These are phyloP conservation scores for Hetaerina titia DNA, from an alignment of 2,888 invertebrate genomes.

Conservation along the genomic window DNA sequence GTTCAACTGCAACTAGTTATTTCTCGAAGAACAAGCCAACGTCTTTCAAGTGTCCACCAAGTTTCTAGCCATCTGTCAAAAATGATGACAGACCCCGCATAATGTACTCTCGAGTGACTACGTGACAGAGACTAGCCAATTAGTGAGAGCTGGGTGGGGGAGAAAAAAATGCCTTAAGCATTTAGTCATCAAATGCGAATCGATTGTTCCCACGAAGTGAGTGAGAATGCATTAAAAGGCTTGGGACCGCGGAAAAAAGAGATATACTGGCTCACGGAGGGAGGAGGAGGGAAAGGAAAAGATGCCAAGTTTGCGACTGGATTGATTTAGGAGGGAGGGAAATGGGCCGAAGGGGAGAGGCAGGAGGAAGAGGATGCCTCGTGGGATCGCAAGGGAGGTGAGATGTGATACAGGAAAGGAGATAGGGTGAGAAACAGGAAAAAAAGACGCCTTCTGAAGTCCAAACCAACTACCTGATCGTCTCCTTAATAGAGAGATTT, in stretches of 20 bases:
- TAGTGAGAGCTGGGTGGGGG: not conserved
- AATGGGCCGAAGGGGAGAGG: not conserved
- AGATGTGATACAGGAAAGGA: not conserved
- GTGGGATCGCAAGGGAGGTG: not conserved
- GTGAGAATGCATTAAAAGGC: not conserved
- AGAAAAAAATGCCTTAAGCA: not conserved
- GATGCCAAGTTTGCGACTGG: not conserved
- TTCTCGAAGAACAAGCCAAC: too few relatives aligned
- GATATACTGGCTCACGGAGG: not conserved
- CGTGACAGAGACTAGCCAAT: not conserved
- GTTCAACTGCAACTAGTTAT: too few relatives aligned
- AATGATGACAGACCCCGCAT: not conserved
- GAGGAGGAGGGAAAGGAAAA: not conserved
- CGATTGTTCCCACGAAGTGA: not conserved
- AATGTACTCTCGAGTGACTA: not conserved
- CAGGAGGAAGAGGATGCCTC: not conserved
- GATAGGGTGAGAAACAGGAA: not conserved
- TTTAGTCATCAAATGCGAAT: not conserved
- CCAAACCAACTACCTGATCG: constrained; percentile 35
- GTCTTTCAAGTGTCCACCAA: not conserved
- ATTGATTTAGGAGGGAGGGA: not conserved
- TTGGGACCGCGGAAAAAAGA: not conserved
- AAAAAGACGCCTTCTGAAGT: not conserved
- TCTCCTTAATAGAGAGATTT: constrained; percentile 56
- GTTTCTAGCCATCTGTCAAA: not conserved